Percentiles rank a stretch among this genome's conserved stretches.
These are phyloP conservation scores for Drosophila lutescens DNA, from an alignment of 2,888 invertebrate genomes.

Conservation along the genomic window DNA sequence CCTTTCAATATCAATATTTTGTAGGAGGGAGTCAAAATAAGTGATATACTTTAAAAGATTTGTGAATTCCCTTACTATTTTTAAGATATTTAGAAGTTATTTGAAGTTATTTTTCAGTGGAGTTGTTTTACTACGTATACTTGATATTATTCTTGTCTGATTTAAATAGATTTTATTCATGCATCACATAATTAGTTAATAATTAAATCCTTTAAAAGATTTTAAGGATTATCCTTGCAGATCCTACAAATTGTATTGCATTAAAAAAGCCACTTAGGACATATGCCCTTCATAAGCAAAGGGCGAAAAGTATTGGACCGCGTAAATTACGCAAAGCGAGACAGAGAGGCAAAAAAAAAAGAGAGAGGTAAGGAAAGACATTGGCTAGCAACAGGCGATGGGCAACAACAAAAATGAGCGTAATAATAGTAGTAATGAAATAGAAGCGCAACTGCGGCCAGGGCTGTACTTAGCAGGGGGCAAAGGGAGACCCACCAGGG, in stretches of 20 bases:
- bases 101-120: too few relatives aligned
- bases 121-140: not conserved
- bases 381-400: conserved; percentile 60
- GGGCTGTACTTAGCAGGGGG: conserved; percentile 11
- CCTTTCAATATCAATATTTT: not conserved
- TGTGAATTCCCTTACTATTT: too few relatives aligned
- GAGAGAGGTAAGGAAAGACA: not conserved
- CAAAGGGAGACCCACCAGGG: conserved; percentile 38
- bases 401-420: conserved; percentile 52
- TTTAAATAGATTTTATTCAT: too few relatives aligned
- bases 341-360: conserved; percentile 14
- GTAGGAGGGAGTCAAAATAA: not conserved
- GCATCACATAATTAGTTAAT: too few relatives aligned
- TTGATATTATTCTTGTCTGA: too few relatives aligned
- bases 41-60: too few relatives aligned
- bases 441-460: conserved; percentile 35
- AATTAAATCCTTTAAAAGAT: too few relatives aligned
- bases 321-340: conserved; percentile 50
- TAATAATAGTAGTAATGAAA: conserved; percentile 62
- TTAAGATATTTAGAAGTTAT: too few relatives aligned
- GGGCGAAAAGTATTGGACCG: conserved; percentile 40
- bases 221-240: too few relatives aligned
- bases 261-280: not conserved
- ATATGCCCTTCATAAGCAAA: not conserved
- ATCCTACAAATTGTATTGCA: too few relatives aligned